Evolutionary conservation across 2,797 vertebrate species (phyloP).

Genomic region (Triplophysa bombifrons): DNA sequence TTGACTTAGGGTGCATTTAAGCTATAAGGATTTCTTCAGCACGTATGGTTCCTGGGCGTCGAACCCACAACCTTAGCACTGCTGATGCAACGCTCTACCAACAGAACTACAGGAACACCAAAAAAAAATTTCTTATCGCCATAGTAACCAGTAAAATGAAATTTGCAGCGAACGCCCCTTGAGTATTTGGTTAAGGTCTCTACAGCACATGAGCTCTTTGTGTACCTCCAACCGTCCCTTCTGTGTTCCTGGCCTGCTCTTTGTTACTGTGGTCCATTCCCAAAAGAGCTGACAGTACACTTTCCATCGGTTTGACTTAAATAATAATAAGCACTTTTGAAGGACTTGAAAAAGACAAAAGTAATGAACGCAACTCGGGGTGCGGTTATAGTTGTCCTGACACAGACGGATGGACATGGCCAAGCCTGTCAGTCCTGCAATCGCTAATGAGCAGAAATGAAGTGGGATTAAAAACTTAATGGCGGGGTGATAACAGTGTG

Average conservation of each 20-base stretch:
- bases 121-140: not conserved
- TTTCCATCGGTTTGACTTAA: constrained; percentile 54
- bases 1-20: no score
- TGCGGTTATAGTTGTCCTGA: constrained; percentile 41
- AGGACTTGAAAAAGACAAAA: constrained; percentile 65
- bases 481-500: constrained; percentile 44
- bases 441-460: constrained; percentile 59
- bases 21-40: no score
- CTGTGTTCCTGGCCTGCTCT: constrained; percentile 36
- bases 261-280: constrained; percentile 24
- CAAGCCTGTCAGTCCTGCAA: constrained; percentile 50
- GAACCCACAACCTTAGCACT: no score
- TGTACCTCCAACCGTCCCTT: constrained; percentile 22
- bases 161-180: not conserved
- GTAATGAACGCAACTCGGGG: constrained; percentile 56
- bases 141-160: constrained; percentile 7
- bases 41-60: no score
- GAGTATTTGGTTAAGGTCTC: not conserved
- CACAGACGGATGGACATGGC: constrained; percentile 55
- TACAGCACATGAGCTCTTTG: constrained; percentile 28
- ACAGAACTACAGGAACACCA: no score
- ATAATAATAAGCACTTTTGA: constrained; percentile 66
- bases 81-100: no score
- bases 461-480: constrained; percentile 61
- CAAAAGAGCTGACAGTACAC: constrained; percentile 57